Evolutionary conservation across 2,113 vertebrate genomes (phyloP).

Genomic region (Saguinus imperator): DNA sequence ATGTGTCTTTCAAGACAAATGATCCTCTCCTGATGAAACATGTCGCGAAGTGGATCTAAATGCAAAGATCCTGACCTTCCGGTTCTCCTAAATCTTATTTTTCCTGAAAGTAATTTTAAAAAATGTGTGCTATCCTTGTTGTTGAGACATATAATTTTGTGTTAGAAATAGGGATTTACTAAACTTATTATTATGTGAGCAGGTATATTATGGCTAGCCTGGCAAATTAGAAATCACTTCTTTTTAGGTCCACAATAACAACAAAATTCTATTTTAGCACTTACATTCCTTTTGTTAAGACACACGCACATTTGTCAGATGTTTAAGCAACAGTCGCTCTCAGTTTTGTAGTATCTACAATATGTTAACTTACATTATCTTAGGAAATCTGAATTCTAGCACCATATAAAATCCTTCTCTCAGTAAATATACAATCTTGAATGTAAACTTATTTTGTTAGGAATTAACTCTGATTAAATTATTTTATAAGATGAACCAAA

Average conservation of each 20-base stretch:
- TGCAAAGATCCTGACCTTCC: slow-evolving; percentile 18
- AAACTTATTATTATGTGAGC: neutral
- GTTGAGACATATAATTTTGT: neutral
- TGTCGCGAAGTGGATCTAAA: neutral
- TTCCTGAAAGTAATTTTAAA: neutral
- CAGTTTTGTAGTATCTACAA: neutral
- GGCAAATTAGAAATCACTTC: neutral
- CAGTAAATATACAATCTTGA: neutral
- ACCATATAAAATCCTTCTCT: neutral
- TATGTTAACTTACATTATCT: neutral
- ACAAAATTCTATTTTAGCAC: neutral
- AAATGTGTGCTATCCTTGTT: neutral
- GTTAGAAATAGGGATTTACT: neutral
- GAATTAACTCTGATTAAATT: neutral
- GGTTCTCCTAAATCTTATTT: neutral
- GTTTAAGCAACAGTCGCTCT: neutral
- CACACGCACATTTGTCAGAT: neutral
- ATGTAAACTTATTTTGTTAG: slow-evolving; percentile 16
- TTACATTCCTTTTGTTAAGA: neutral
- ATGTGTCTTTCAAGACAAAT: slow-evolving; percentile 43
- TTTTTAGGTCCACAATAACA: neutral
- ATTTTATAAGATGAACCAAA: neutral
- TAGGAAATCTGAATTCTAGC: slow-evolving; percentile 15
- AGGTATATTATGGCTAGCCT: neutral
- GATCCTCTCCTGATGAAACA: neutral